phyloP scores from a whole-genome alignment of 2,113 vertebrate species.

The Antechinus stuartii region DNA sequence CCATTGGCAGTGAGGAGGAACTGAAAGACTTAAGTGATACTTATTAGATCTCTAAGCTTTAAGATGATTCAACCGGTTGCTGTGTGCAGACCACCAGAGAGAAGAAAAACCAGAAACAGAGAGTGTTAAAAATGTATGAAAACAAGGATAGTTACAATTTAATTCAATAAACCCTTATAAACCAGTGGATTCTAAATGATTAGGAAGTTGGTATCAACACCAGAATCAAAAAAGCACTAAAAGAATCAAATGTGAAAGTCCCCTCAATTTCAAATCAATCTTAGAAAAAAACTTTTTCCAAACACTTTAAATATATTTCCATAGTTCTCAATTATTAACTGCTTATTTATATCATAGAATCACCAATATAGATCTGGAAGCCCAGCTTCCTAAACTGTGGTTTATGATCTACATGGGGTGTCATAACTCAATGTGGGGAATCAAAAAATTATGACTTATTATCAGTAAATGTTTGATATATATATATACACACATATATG shows the following conservation, averaged over 20 bases:
- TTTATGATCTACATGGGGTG: too few relatives aligned
- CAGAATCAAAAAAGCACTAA: conserved; percentile 13
- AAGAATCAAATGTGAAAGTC: background rate
- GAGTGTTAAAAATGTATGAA: background rate
- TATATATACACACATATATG: too few relatives aligned
- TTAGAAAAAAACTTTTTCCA: conserved; percentile 14
- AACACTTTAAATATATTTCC: conserved; percentile 1
- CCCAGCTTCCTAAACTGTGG: too few relatives aligned
- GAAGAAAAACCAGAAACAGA: background rate
- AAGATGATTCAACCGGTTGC: background rate
- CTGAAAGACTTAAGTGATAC: background rate
- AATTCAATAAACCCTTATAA: background rate
- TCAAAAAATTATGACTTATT: too few relatives aligned
- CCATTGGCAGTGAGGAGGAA: background rate
- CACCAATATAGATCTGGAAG: background rate
- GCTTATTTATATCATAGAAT: conserved; percentile 8
- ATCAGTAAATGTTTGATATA: too few relatives aligned
- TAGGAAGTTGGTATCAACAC: background rate
- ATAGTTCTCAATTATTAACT: conserved; percentile 26
- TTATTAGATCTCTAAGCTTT: background rate
- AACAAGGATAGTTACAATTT: background rate
- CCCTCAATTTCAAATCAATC: background rate
- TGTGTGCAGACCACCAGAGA: background rate
- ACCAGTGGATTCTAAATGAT: background rate
- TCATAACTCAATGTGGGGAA: too few relatives aligned